Evolutionary conservation across 1,140 invertebrate species (phyloP), one percentile per base, ranked within the genome.

Genomic region (Listronotus bonariensis): DNA sequence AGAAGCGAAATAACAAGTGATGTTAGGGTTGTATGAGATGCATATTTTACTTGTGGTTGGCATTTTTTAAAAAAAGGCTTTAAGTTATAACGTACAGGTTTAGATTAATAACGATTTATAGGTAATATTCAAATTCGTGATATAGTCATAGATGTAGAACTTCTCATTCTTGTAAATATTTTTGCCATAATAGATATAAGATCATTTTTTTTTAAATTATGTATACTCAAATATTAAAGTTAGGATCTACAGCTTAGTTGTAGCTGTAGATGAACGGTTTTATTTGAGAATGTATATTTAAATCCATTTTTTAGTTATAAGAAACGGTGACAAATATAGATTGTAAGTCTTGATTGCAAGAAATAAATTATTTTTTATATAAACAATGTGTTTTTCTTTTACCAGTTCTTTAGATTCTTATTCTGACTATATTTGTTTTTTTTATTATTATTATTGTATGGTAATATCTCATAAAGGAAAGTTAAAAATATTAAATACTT

Each of bases 321-420:
- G 90, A 90, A 81, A 88, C 90, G 17, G 89, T 52, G 89, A 89
- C 74, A 88, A 88, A 81, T 89, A 90, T 80, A 84, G 84, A n/a
- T 83, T 84, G 76, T 84, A 86, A 76, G 82, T 84, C 65, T 83
- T 82, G 68, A 77, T 81, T 65, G 81, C 40, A 81, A 84, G 38
- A 26, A 80, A 51, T 45, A 60, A 43, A 79, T 84, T 3, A 83
- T 83, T 43, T 85, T 55, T 80, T 89, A 15, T 88, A 90, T 77
- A 92, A 92, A 71, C 89, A 92, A 26, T 76, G 92, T 92, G 34
- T 36, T 36, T 36, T 36, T 12, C 8, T 36, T n/a, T n/a, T n/a
- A n/a, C n/a, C n/a, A 36, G 8, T 9, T 2, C 8, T 2, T 36
- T 36, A 1, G 34, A 4, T 7, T 8, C 11, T 1, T 36, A 36